phyloP scores from a whole-genome alignment of 1,140 invertebrate species.

The Wasmannia auropunctata region DNA sequence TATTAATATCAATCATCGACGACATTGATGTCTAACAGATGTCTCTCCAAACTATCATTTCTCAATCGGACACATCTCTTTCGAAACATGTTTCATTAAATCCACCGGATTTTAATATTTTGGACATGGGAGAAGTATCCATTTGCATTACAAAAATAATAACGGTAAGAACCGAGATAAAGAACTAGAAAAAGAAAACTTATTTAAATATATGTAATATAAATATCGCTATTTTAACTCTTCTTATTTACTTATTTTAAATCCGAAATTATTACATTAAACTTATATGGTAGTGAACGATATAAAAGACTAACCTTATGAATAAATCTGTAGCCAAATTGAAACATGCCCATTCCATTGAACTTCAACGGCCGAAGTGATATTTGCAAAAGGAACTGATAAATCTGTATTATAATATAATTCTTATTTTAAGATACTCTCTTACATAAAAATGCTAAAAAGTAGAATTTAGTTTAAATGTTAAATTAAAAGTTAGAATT shows the following conservation, averaged over 20 bases:
- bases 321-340: constrained; percentile 25
- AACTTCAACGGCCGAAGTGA: constrained; percentile 25
- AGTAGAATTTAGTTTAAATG: too few species aligned
- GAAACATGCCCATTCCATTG: background rate
- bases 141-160: constrained; percentile 39
- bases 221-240: background rate
- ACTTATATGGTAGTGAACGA: background rate
- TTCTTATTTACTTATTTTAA: background rate
- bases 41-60: too few species aligned
- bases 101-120: background rate
- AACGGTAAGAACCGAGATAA: background rate
- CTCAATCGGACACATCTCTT: too few species aligned
- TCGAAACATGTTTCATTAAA: background rate
- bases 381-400: constrained; percentile 35
- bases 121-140: background rate
- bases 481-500: too few species aligned
- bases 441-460: background rate
- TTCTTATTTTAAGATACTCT: background rate
- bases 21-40: too few species aligned
- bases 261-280: background rate
- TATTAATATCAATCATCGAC: too few species aligned
- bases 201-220: background rate
- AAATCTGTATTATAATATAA: constrained; percentile 22
- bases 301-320: constrained; percentile 4
- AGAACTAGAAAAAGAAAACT: constrained; percentile 28